Evolutionary conservation across 2,888 invertebrate genomes (phyloP).

Genomic region (Pandemis cinnamomeana): DNA sequence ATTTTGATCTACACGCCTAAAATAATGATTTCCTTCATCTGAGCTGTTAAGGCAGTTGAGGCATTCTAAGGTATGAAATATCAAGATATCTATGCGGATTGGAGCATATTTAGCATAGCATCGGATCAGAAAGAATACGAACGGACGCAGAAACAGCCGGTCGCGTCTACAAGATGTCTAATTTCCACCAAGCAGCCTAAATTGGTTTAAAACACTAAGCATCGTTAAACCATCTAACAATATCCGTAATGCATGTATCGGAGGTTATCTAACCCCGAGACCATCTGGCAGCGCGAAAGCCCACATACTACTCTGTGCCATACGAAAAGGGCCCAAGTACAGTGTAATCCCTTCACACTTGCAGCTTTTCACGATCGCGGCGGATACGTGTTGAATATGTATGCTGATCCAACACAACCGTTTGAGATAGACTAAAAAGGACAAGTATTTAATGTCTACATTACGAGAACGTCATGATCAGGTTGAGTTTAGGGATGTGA

Average conservation of each 20-base stretch:
- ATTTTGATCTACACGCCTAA: too few relatives aligned
- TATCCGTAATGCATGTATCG: slow-evolving; percentile 40
- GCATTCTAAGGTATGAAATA: neutral
- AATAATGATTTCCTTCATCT: too few relatives aligned
- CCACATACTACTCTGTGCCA: slow-evolving; percentile 50
- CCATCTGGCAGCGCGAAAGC: slow-evolving; percentile 62
- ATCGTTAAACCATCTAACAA: slow-evolving; percentile 34
- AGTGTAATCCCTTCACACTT: slow-evolving; percentile 28
- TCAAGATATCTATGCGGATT: neutral
- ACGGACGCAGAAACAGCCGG: too few relatives aligned
- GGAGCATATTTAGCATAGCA: too few relatives aligned
- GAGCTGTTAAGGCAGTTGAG: too few relatives aligned
- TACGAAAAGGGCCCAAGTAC: slow-evolving; percentile 25
- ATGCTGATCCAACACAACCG: slow-evolving; percentile 42
- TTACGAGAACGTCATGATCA: slow-evolving; percentile 55
- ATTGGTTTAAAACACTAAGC: slow-evolving; percentile 17
- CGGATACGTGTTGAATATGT: slow-evolving; percentile 36
- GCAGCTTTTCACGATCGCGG: slow-evolving; percentile 20
- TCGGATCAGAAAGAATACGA: too few relatives aligned
- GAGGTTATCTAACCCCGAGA: slow-evolving; percentile 48
- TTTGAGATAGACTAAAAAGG: slow-evolving; percentile 55
- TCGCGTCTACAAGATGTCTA: too few relatives aligned
- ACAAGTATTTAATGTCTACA: slow-evolving; percentile 72
- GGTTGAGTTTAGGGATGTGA: slow-evolving; percentile 48
- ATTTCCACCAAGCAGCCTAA: neutral